These are phyloP conservation scores for Leptosomus discolor DNA, from an alignment of 2,113 vertebrate genomes.

Conservation along the genomic window DNA sequence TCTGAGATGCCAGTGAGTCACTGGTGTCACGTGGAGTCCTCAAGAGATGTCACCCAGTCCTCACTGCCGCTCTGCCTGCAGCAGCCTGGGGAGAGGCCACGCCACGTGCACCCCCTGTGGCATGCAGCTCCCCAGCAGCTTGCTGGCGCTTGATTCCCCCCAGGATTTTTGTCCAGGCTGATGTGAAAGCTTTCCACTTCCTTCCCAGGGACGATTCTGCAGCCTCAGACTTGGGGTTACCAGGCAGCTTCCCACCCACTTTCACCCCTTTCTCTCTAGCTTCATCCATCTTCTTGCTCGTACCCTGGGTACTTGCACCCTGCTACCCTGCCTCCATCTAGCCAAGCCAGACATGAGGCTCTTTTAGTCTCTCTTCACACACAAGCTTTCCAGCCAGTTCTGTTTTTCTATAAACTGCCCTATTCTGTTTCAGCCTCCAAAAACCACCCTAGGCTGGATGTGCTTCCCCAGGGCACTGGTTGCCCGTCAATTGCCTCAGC, in stretches of 20 bases:
- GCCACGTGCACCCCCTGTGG: rapidly evolving
- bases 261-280: neutral
- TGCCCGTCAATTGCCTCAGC: neutral
- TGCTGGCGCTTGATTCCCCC: neutral
- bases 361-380: neutral
- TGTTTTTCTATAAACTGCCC: neutral
- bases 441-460: neutral
- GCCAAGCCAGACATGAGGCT: neutral
- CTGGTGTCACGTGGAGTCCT: rapidly evolving
- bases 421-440: neutral
- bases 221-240: neutral
- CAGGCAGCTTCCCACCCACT: neutral
- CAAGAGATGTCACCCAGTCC: neutral
- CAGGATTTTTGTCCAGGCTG: neutral
- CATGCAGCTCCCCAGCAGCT: neutral
- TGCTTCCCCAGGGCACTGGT: neutral
- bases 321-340: neutral
- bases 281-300: neutral
- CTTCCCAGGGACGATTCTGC: neutral
- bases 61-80: rapidly evolving
- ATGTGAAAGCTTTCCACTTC: neutral
- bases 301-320: neutral
- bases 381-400: neutral
- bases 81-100: neutral
- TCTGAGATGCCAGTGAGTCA: neutral